Base-by-base conservation (phyloP, 2,888 invertebrate genomes). In the Patella caerulea region DNA sequence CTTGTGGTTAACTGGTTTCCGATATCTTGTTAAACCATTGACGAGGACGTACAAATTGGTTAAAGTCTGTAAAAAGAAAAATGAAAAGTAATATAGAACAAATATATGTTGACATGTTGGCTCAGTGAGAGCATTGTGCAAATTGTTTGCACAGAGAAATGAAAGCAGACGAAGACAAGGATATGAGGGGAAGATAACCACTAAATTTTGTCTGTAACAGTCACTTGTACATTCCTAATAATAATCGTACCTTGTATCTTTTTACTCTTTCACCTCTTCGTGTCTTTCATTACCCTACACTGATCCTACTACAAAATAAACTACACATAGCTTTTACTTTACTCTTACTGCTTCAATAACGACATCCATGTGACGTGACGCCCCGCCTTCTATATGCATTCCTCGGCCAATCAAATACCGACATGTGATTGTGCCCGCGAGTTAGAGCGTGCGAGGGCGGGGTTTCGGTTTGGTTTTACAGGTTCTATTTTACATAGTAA, bases 301-400 rank as follows among this genome's bases (percentile, higher is more conserved):
- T 65, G 65, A 65, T 19, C 65, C 19, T 15, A 24, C 24, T 15
- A 65, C 19, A 65, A 19, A 65, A 65, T 65, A 65, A 24, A 65
- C 65, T 24, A 19, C 24, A n/a, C 19, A 65, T 65, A 65, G 65
- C 65, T 65, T 65, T 65, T 65, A 65, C 65, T 65, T 65, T n/a
- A 65, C 19, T 65, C 12, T 65, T 65, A 45, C 45, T 45, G 45
- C 45, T 45, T 45, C 45, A 45, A 45, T 45, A 65, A 65, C 24
- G 24, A 12, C 65, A 24, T 65, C 14, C 65, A 65, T 65, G 7
- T 45, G 45, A 45, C 45, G 45, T 24, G 12, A 24, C 19, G 65
- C 65, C 24, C 19, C 65, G 65, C 65, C 65, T 14, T 65, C 65
- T 24, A 24, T 24, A 65, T 65, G 24, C 4, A 24, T 65, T 65